Evolutionary conservation across 2,888 invertebrate species (phyloP), one percentile per base, ranked within the genome.

Genomic region (Gymnoscelis rufifasciata): DNA sequence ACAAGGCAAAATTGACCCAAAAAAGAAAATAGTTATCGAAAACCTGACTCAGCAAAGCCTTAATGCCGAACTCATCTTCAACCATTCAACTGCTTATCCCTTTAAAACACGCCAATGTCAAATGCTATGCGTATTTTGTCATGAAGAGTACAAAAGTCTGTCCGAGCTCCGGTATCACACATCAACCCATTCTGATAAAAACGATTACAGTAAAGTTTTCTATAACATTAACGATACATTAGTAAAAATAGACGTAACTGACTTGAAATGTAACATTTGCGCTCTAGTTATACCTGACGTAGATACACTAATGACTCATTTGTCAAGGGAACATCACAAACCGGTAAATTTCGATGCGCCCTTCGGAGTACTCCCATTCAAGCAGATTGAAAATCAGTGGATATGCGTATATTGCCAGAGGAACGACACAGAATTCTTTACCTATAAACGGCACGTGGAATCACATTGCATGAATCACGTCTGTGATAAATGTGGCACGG

Each of bases 401-500:
- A 44, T 78, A 3, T 88, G 87, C 47, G 82, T 86, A 0, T 81
- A 76, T 38, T 88, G 87, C 43, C 72, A 74, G 28, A 81, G 79
- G 50, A 52, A 64, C 1, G 78, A 73, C 28, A 42, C 62, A 5
- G 75, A 78, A 2, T 88, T 87, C 44, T 60, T 78, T 12, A 64
- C 72, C 10, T 82, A 82, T 38, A 87, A 88, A 59, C 71, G 83
- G 0, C 87, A 88, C 43, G 75, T 87, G 45, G 71, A 71, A 0
- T 71, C 70, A 0, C 87, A 87, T 60, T 87, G 83, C 40, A 84
- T 86, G 82, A 76, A 77, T 48, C 81, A 76, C 33, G 72, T 64
- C 19, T 87, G 87, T 40, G 86, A 84, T n/a, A 87, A 86, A 58
- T 88, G 87, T 38, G 86, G 83, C 0, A 83, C 84, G 0, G 77